phyloP scores from a whole-genome alignment of 2,888 invertebrate species.

The Neoascia interrupta region DNA sequence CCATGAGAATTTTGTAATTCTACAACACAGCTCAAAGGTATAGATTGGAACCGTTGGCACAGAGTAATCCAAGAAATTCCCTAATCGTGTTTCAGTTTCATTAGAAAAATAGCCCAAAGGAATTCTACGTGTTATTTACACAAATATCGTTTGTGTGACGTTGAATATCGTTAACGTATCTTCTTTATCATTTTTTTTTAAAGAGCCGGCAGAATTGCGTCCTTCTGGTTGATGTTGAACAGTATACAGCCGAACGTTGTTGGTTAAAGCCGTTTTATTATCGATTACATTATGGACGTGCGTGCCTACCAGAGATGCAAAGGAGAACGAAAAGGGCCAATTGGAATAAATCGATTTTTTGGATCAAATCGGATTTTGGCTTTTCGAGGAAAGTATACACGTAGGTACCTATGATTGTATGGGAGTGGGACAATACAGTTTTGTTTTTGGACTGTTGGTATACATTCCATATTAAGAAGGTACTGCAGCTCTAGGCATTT shows the following conservation, averaged over 20 bases:
- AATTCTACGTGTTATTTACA: conserved; percentile 29
- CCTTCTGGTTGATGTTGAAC: background rate
- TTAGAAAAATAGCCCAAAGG: conserved; percentile 55
- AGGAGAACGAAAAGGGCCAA: too few relatives aligned
- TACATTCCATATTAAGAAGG: too few relatives aligned
- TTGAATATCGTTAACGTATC: too few relatives aligned
- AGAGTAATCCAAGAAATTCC: conserved; percentile 51
- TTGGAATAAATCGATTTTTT: too few relatives aligned
- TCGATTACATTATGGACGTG: background rate
- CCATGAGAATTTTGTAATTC: conserved; percentile 44
- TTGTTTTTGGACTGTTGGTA: too few relatives aligned
- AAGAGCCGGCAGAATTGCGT: too few relatives aligned
- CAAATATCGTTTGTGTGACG: conserved; percentile 35
- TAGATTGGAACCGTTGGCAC: conserved; percentile 40
- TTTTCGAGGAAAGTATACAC: too few relatives aligned
- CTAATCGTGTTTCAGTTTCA: conserved; percentile 60
- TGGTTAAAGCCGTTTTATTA: background rate
- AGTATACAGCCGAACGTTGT: background rate
- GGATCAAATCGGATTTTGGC: too few relatives aligned
- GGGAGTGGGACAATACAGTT: too few relatives aligned
- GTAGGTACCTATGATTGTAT: too few relatives aligned
- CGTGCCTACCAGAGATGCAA: too few relatives aligned
- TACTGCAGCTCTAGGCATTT: too few relatives aligned
- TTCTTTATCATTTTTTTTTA: background rate
- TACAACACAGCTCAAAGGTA: conserved; percentile 38